Conservation (phyloP, 2,888 invertebrate species). For the Gibbula magus region DNA sequence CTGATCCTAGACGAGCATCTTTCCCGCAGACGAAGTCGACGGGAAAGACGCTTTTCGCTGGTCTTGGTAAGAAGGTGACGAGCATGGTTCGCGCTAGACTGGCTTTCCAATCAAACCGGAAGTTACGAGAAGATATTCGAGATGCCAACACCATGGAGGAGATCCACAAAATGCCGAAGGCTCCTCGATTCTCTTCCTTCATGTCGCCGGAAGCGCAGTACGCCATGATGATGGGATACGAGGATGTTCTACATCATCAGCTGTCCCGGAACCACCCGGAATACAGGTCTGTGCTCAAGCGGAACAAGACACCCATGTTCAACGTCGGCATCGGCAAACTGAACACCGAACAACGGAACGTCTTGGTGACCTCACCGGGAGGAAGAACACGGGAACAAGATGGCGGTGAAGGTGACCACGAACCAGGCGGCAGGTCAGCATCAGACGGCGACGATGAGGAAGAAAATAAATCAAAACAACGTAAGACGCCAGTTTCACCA, state of each 20-base stretch:
- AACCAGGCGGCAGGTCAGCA: background rate
- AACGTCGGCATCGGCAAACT: conserved; percentile 24
- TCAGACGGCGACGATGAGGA: background rate
- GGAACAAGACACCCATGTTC: conserved; percentile 56
- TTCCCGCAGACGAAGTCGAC: background rate
- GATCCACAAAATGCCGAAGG: conserved; percentile 58
- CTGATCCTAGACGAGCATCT: background rate
- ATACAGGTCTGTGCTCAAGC: conserved; percentile 43
- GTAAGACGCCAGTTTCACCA: background rate
- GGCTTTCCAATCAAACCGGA: conserved; percentile 42
- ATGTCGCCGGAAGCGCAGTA: conserved; percentile 71
- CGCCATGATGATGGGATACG: conserved; percentile 72
- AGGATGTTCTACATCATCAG: conserved; percentile 63
- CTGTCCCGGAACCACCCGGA: conserved; percentile 54
- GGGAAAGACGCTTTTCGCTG: conserved; percentile 22
- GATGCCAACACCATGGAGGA: conserved; percentile 42
- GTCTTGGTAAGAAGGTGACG: conserved; percentile 45
- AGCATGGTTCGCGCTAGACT: conserved; percentile 45
- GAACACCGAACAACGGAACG: background rate
- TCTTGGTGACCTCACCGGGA: background rate
- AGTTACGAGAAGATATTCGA: conserved; percentile 26
- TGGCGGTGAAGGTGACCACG: background rate
- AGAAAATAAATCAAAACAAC: background rate
- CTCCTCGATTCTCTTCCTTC: conserved; percentile 67
- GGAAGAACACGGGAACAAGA: background rate